A percentile compares a stretch with the other conserved stretches of the same genome.
Evolutionary conservation across 2,797 vertebrate species (phyloP).

Genomic region (Anomalospiza imberbis): DNA sequence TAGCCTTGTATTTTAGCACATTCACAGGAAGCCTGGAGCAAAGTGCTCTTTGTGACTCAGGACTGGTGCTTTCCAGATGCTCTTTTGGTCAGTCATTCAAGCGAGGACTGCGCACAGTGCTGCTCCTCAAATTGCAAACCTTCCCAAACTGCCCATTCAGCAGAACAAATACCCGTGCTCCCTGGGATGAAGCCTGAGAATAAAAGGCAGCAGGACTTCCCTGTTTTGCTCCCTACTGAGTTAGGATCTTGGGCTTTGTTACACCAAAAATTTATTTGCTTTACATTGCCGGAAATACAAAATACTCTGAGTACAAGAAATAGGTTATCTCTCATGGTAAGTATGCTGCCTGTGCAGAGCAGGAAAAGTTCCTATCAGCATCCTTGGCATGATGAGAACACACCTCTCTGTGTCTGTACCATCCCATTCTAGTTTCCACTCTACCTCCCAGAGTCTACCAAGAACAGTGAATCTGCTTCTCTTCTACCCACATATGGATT

Average conservation of each 20-base stretch:
- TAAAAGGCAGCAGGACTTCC: constrained; percentile 1
- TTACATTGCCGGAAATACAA: neutral
- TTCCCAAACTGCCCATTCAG: neutral
- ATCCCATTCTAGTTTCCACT: neutral
- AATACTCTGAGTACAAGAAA: neutral
- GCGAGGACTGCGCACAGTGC: rapidly evolving
- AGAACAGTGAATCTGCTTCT: neutral
- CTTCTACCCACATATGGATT: neutral
- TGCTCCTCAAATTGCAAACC: neutral
- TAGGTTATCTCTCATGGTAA: neutral
- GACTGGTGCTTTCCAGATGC: neutral
- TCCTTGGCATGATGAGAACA: neutral
- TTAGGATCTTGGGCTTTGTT: constrained; percentile 9
- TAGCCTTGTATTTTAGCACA: neutral
- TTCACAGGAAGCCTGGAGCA: neutral
- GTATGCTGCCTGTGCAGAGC: neutral
- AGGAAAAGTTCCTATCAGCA: neutral
- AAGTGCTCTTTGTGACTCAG: neutral
- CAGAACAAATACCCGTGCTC: neutral
- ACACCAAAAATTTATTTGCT: neutral
- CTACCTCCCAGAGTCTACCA: neutral
- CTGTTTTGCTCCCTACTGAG: neutral
- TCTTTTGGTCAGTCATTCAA: neutral
- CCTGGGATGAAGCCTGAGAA: neutral
- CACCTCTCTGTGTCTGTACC: neutral